phyloP scores from a whole-genome alignment of 2,797 vertebrate species.

The Cercopithecus mitis region DNA sequence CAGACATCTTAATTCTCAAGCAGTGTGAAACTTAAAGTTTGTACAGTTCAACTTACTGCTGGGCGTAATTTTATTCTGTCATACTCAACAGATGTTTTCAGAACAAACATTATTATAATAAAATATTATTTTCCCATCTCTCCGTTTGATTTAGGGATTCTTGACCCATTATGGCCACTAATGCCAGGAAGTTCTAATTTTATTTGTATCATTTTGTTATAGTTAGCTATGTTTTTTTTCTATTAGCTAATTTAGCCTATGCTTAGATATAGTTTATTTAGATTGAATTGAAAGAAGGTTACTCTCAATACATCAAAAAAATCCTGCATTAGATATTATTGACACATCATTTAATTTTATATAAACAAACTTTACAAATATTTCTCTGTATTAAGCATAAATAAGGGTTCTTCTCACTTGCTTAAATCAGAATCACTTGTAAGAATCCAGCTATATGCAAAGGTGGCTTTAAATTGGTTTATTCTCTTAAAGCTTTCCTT shows the following conservation, averaged over 20 bases:
- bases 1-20: background rate
- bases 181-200: background rate
- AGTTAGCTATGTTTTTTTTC: background rate
- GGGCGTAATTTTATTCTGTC: background rate
- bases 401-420: background rate
- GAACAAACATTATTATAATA: background rate
- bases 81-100: background rate
- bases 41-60: background rate
- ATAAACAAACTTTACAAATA: background rate
- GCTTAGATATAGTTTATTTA: background rate
- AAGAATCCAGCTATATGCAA: background rate
- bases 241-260: background rate
- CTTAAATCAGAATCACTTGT: conserved; percentile 34
- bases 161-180: background rate
- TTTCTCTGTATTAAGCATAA: background rate
- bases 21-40: background rate
- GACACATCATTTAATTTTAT: background rate
- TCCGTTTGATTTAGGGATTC: background rate
- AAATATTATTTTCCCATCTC: background rate
- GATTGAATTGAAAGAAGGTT: background rate
- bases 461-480: background rate
- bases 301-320: background rate
- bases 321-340: background rate
- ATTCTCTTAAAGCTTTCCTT: background rate
- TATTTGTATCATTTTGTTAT: background rate